A percentile compares a stretch with the other conserved stretches of the same genome.
Conservation (phyloP, 2,113 vertebrate genomes). For the human region GRCh38 chr16:84441501-84442000, state of each 20-base stretch:
- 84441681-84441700: neutral
- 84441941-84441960: neutral
- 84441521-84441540: neutral
- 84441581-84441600: neutral
- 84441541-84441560: neutral
- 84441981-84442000: neutral
- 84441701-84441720: neutral
- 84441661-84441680: neutral
- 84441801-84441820: neutral
- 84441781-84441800: neutral
- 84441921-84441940: neutral
- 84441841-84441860: neutral
- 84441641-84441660: neutral
- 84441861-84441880: neutral
- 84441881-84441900: neutral
- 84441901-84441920: neutral
- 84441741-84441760: neutral
- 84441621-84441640: neutral
- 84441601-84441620: neutral
- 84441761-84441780: neutral
- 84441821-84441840: neutral
- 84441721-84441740: neutral
- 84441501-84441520: accelerated
- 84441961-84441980: too few relatives aligned
- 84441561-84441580: too few relatives aligned